Conservation (phyloP, 1,140 invertebrate species). For the Panagrolaimus sp. region DNA sequence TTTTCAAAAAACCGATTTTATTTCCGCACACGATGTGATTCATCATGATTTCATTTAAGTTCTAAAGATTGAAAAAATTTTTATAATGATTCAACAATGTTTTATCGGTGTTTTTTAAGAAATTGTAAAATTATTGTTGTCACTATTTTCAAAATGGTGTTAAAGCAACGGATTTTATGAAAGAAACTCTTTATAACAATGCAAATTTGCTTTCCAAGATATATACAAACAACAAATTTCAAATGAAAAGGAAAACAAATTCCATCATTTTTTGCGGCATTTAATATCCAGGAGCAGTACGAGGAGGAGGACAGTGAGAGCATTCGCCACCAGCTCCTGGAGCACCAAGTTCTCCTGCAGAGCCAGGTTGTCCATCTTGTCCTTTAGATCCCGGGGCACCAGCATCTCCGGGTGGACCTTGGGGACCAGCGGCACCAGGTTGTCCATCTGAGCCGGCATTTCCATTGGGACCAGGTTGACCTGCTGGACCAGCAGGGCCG, state of each 20-base stretch:
- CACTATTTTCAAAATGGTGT: no score
- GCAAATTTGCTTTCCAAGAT: neutral
- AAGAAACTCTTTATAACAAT: no score
- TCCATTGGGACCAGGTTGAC: constrained; percentile 19
- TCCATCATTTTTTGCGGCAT: constrained; percentile 4
- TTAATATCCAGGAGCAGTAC: constrained; percentile 13
- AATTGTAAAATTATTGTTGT: no score
- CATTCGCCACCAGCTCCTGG: constrained; percentile 13
- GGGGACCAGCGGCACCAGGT: constrained; percentile 22
- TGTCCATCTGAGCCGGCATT: constrained; percentile 20
- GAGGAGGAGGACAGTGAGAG: constrained; percentile 10
- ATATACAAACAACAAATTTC: neutral
- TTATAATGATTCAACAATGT: no score
- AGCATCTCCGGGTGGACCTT: constrained; percentile 25
- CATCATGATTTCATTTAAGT: no score
- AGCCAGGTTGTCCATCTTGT: constrained; percentile 19
- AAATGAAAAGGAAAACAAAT: constrained; percentile 10
- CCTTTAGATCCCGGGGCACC: constrained; percentile 22
- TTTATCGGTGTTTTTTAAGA: no score
- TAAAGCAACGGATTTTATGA: no score
- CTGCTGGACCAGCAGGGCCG: constrained; percentile 24
- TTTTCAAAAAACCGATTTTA: no score
- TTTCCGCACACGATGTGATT: no score
- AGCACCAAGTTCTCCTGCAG: constrained; percentile 15
- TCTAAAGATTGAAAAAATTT: no score